These are phyloP conservation scores for Gallinago undulata DNA, from an alignment of 2,113 vertebrate genomes.

Conservation along the genomic window DNA sequence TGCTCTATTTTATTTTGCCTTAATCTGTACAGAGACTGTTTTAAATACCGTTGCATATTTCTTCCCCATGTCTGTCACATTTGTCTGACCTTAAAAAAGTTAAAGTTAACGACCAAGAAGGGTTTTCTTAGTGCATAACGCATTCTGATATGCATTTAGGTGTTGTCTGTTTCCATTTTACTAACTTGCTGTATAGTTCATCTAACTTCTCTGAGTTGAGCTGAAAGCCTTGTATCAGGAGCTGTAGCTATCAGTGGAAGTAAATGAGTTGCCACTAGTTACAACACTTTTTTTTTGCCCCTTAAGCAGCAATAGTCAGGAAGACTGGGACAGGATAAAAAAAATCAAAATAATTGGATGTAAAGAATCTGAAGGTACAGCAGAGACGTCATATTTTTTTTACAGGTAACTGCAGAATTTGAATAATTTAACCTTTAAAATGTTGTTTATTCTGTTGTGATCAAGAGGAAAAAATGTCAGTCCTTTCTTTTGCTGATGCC, in stretches of 20 bases:
- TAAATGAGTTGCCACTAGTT: slow-evolving; percentile 40
- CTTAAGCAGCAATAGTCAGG: slow-evolving; percentile 42
- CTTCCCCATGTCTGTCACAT: neutral
- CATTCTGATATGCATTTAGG: neutral
- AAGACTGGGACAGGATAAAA: slow-evolving; percentile 24
- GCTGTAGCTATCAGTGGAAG: slow-evolving; percentile 47
- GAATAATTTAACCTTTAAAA: slow-evolving; percentile 81
- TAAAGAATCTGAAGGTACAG: slow-evolving; percentile 56
- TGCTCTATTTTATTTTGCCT: neutral
- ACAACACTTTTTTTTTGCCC: neutral
- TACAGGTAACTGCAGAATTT: slow-evolving; percentile 64
- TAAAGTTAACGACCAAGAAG: neutral
- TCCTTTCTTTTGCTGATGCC: slow-evolving; percentile 73
- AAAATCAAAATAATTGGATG: slow-evolving; percentile 68
- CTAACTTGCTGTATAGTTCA: slow-evolving; percentile 22
- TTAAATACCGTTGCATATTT: neutral
- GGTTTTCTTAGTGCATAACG: neutral
- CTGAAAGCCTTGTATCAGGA: neutral
- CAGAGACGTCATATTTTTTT: slow-evolving; percentile 52
- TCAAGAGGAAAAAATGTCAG: slow-evolving; percentile 74
- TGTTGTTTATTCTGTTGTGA: slow-evolving; percentile 75
- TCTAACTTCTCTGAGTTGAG: slow-evolving; percentile 39
- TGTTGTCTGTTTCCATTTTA: slow-evolving; percentile 28
- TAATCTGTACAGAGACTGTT: neutral
- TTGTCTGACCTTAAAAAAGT: neutral